Base-by-base conservation (phyloP, 2,797 vertebrate genomes). In the Telmatherina bonti region DNA sequence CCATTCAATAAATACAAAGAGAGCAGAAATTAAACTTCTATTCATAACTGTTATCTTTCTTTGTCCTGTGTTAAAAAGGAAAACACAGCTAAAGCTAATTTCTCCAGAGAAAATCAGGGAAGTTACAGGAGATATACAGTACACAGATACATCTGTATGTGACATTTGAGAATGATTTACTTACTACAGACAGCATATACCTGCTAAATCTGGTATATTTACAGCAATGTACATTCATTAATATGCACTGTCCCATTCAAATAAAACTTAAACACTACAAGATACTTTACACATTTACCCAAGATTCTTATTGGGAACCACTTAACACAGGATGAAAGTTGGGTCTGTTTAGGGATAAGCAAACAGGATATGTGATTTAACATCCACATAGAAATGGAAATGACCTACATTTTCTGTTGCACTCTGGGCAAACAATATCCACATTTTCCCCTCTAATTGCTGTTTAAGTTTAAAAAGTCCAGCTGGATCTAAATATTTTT, bases 51-150 rank as follows among this genome's bases (percentile, higher is more conserved):
- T 33, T 47, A 30, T 26, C 26, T 38, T 45, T 16, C 31, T 53
- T 29, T 63, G 62, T 35, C 31, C 33, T 35, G n/a, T 61, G 55
- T 7, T 10, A 64, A 63, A 57, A 16, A 26, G 61, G 67, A 60
- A 24, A 72, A 59, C 18, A 70, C 33, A 27, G 4, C n/a, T n/a
- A n/a, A n/a, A 73, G 58, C 33, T 3, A 29, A 47, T 56, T 55
- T 67, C 49, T 54, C 36, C 24, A 31, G 49, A 62, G 29, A 10
- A 56, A 69, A 64, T 60, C 5, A 35, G 27, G 6, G 2, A 29
- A n/a, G 33, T 53, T 45, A 16, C 3, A 18, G 15, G 15, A 33
- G 7, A 33, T 33, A 33, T 33, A 33, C 31, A 2, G 20, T 11
- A 51, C 2, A 56, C 31, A 62, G 38, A 67, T 24, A 51, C 24